Conservation (phyloP, 2,797 vertebrate species). For the Oceanodroma leucorhoa region DNA sequence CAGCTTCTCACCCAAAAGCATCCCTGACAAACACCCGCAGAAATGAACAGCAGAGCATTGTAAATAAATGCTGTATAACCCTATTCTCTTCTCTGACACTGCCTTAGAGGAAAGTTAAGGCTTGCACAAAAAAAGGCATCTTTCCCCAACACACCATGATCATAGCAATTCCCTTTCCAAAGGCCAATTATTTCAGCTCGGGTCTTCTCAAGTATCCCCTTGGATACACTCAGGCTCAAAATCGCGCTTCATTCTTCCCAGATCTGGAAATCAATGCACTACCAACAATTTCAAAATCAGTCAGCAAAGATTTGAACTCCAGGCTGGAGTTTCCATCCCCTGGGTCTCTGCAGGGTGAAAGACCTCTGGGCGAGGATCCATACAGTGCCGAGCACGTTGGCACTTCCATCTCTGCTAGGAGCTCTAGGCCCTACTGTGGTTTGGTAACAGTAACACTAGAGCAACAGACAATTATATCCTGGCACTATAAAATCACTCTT, state of each 20-base stretch:
- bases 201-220: neutral
- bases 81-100: neutral
- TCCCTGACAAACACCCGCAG: neutral
- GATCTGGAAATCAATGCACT: neutral
- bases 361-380: neutral
- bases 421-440: neutral
- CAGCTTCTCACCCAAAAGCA: neutral
- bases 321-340: neutral
- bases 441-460: neutral
- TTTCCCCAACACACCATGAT: neutral
- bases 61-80: neutral
- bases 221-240: neutral
- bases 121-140: neutral
- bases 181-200: neutral
- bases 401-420: neutral
- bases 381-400: neutral
- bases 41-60: neutral
- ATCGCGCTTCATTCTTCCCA: neutral
- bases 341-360: neutral
- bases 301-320: neutral
- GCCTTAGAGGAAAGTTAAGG: neutral
- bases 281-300: neutral
- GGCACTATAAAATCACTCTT: neutral
- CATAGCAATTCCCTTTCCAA: neutral
- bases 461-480: neutral